Base-by-base conservation (phyloP, 2,888 invertebrate genomes). In the Teleogryllus oceanicus region DNA sequence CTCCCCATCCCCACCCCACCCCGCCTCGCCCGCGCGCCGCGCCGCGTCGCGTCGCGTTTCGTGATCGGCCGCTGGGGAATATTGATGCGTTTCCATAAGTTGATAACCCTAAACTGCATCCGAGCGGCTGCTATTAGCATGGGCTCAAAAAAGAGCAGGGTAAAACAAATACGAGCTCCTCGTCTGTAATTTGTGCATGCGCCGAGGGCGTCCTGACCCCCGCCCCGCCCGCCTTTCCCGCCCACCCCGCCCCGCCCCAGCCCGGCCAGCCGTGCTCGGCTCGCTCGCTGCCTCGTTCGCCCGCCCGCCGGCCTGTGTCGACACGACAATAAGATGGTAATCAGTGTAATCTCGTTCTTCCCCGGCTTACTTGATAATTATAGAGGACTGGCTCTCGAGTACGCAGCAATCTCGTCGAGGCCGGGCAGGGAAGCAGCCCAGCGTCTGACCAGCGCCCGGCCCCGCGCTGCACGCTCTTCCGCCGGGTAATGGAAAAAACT, bases 131-230 rank as follows among this genome's bases (percentile, higher is more conserved):
- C 62, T 62, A 62, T 62, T 62, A 62, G 62, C 62, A 62, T 62
- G 16, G n/a, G 12, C n/a, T 62, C 62, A 62, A 62, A 62, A 62
- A 62, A 62, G 62, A 62, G 16, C 62, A 62, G 62, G 62, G 62
- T 62, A 62, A 62, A 62, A 62, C 62, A 62, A 62, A 62, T 62
- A 62, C 62, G 62, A 62, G 62, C n/a, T 62, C 62, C 16, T 62
- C 62, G 62, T n/a, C 62, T 62, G 62, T 62, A 62, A 62, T 62
- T 62, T 62, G 62, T 62, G 62, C 62, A 62, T 62, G 62, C 62
- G 62, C 62, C 62, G 62, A 62, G 62, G 62, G 62, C 62, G 62
- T 62, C 13, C 13, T n/a, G n/a, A n/a, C 62, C 62, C n/a, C 62
- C 62, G n/a, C n/a, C 16, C 62, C 62, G 13, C n/a, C 13, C 62